Evolutionary conservation across 2,888 invertebrate genomes (phyloP).

Genomic region (Lasioglossum lativentre): DNA sequence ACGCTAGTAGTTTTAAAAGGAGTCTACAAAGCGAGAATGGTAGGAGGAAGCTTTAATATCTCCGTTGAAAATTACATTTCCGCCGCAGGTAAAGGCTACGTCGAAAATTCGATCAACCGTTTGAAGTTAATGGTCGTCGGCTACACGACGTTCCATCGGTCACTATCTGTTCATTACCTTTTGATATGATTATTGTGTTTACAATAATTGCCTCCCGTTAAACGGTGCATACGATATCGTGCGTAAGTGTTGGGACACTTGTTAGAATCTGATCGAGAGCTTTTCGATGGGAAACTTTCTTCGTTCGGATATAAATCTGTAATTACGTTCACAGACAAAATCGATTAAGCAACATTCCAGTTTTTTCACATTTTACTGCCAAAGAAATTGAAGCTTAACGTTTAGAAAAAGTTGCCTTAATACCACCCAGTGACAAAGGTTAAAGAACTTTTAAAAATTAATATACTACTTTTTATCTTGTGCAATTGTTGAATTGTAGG

Average conservation of each 20-base stretch:
- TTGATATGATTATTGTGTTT: constrained; percentile 4
- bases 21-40: background rate
- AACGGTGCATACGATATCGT: background rate
- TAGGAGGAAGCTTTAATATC: background rate
- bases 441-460: background rate
- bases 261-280: background rate
- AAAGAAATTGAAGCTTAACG: background rate
- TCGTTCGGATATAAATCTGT: background rate
- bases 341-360: background rate
- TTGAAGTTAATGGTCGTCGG: background rate
- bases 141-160: constrained; percentile 18
- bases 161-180: background rate
- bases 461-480: background rate
- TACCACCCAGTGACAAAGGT: background rate
- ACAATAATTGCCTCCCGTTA: background rate
- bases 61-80: constrained; percentile 1
- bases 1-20: constrained; percentile 11
- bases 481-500: background rate
- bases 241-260: background rate
- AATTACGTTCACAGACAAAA: background rate
- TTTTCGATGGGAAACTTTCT: background rate
- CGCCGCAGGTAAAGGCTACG: background rate
- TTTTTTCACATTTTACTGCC: background rate
- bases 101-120: background rate
- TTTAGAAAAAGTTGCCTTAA: background rate